These are phyloP conservation scores for Sakesphorus luctuosus DNA, from an alignment of 2,113 vertebrate genomes.

Conservation along the genomic window DNA sequence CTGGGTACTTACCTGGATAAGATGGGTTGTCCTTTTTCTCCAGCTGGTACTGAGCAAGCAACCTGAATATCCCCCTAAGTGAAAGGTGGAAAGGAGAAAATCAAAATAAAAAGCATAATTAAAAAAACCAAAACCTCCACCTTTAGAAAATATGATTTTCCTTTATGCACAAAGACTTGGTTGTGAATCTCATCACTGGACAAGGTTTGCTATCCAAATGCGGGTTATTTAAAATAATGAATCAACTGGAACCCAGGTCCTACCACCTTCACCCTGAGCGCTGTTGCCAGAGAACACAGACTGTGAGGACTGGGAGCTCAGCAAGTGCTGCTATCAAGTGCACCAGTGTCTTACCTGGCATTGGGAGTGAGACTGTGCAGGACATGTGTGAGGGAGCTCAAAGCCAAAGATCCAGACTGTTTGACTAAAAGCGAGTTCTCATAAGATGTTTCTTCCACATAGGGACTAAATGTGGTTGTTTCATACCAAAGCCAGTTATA, in stretches of 20 bases:
- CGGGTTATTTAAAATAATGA: not conserved
- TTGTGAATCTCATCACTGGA: not conserved
- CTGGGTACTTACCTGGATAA: conserved; percentile 80
- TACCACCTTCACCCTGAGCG: not conserved
- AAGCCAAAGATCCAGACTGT: conserved; percentile 89
- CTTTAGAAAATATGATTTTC: not conserved
- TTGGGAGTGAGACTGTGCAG: conserved; percentile 91
- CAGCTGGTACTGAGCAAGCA: conserved; percentile 91
- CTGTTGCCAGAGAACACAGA: not conserved
- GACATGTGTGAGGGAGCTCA: conserved; percentile 92
- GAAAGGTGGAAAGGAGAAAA: not conserved
- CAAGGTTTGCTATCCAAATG: not conserved
- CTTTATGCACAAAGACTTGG: not conserved
- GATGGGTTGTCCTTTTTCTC: conserved; percentile 93
- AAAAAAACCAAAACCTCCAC: not conserved
- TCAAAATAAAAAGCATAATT: not conserved
- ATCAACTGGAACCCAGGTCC: not conserved
- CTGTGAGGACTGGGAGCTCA: not conserved
- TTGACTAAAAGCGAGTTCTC: conserved; percentile 95
- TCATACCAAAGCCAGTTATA: conserved; percentile 99
- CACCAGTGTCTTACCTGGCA: conserved; percentile 80
- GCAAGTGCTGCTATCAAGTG: not conserved
- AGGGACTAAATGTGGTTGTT: conserved; percentile 91
- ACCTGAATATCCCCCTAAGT: conserved; percentile 91
- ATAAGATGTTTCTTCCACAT: conserved; percentile 93